These are phyloP conservation scores for Cyphomyrmex costatus DNA, from an alignment of 1,140 invertebrate genomes.

Conservation along the genomic window DNA sequence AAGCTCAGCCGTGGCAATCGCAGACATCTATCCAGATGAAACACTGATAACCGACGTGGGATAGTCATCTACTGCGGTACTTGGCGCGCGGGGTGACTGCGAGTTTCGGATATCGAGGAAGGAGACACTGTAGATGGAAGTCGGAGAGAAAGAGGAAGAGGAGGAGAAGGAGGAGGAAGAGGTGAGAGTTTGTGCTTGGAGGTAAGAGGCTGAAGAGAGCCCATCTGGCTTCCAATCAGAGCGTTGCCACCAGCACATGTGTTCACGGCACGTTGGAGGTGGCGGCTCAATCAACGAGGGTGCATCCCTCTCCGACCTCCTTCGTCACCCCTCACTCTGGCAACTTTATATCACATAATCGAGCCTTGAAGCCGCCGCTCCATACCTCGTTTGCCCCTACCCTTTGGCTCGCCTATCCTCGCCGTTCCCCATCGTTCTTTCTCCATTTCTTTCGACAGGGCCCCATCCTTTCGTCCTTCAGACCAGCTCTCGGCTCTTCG, in stretches of 20 bases:
- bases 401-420: slow-evolving; percentile 35
- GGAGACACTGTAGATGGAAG: slow-evolving; percentile 56
- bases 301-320: slow-evolving; percentile 73
- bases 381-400: slow-evolving; percentile 48
- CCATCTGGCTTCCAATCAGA: slow-evolving; percentile 85
- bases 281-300: slow-evolving; percentile 81
- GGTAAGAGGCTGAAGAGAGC: slow-evolving; percentile 81
- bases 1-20: slow-evolving; percentile 50
- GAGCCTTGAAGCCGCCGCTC: slow-evolving; percentile 67
- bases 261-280: slow-evolving; percentile 80
- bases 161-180: neutral
- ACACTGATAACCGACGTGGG: slow-evolving; percentile 32
- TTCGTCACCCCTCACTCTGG: slow-evolving; percentile 67
- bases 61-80: slow-evolving; percentile 57
- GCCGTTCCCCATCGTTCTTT: slow-evolving; percentile 22
- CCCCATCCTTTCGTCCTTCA: slow-evolving; percentile 47
- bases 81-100: slow-evolving; percentile 60
- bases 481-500: slow-evolving; percentile 5
- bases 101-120: slow-evolving; percentile 71
- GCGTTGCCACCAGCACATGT: slow-evolving; percentile 83
- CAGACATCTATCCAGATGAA: slow-evolving; percentile 56
- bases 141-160: neutral
- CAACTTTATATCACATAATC: slow-evolving; percentile 83
- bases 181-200: slow-evolving; percentile 64
- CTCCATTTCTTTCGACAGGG: slow-evolving; percentile 50